phyloP scores from a whole-genome alignment of 1,140 invertebrate genomes.

The Myzus persicae region DNA sequence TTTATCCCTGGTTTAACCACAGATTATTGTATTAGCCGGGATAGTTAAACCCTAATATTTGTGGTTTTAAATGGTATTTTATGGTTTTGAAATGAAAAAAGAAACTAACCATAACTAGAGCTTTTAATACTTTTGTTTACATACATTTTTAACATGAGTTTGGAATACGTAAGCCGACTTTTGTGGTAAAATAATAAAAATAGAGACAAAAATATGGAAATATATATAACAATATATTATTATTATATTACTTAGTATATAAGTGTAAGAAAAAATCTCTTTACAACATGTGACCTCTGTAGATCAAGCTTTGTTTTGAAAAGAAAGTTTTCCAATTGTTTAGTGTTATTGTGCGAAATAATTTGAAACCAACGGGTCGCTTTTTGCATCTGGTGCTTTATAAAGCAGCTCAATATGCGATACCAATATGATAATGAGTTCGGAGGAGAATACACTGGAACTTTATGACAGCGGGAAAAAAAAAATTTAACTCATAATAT shows the following conservation, averaged over 20 bases:
- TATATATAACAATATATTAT: not conserved
- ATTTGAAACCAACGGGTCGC: slow-evolving; percentile 16
- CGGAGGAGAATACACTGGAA: slow-evolving; percentile 31
- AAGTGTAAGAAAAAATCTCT: not conserved
- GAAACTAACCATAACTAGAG: not conserved
- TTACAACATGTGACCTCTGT: slow-evolving; percentile 28
- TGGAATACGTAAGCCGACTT: not conserved
- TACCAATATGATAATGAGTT: slow-evolving; percentile 57
- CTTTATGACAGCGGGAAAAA: slow-evolving; percentile 44
- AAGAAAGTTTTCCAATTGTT: slow-evolving; percentile 53
- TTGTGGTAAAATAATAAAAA: slow-evolving; percentile 30
- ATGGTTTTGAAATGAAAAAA: not conserved
- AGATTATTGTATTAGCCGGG: not conserved
- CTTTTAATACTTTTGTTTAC: slow-evolving; percentile 42
- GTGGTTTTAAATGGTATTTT: slow-evolving; percentile 22
- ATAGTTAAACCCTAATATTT: slow-evolving; percentile 30
- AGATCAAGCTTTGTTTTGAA: slow-evolving; percentile 34
- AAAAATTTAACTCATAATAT: slow-evolving; percentile 21
- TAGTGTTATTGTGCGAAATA: slow-evolving; percentile 47
- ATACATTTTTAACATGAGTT: not conserved
- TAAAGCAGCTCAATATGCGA: slow-evolving; percentile 48
- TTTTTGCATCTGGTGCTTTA: slow-evolving; percentile 45
- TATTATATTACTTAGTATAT: not conserved
- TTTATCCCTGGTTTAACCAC: not conserved
- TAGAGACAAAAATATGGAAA: not conserved